Percentiles rank a stretch among this genome's conserved stretches.
Evolutionary conservation across 2,888 invertebrate species (phyloP).

Genomic region (Electrophaes corylata): DNA sequence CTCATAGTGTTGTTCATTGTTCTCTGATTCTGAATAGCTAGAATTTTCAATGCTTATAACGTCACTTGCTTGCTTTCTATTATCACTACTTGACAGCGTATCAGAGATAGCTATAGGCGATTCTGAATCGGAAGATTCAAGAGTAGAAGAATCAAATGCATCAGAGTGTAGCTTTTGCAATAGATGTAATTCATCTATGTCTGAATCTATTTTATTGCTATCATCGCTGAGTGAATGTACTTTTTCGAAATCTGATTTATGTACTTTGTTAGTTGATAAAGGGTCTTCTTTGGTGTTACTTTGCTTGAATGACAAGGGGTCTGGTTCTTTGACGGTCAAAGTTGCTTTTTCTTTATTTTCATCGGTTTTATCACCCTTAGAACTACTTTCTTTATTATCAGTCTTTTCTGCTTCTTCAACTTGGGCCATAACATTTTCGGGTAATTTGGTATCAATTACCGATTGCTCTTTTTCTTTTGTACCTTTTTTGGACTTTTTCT

Average conservation of each 20-base stretch:
- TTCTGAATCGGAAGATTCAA: constrained; percentile 64
- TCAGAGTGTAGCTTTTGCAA: constrained; percentile 68
- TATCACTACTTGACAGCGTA: constrained; percentile 57
- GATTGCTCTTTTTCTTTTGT: constrained; percentile 40
- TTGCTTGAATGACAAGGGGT: not conserved
- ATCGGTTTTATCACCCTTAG: not conserved
- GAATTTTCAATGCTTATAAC: constrained; percentile 78
- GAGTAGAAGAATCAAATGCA: constrained; percentile 55
- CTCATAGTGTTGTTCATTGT: constrained; percentile 36
- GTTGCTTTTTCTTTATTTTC: constrained; percentile 13
- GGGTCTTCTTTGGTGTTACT: constrained; percentile 4
- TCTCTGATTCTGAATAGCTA: constrained; percentile 71
- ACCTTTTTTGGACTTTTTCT: constrained; percentile 60
- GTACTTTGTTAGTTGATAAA: not conserved
- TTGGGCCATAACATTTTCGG: constrained; percentile 22
- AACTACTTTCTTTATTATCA: constrained; percentile 4
- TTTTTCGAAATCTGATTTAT: constrained; percentile 35
- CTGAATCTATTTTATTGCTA: constrained; percentile 59
- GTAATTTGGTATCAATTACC: constrained; percentile 12
- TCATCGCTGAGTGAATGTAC: constrained; percentile 55
- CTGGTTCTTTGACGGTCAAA: not conserved
- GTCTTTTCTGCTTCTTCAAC: constrained; percentile 23
- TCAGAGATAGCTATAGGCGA: constrained; percentile 69
- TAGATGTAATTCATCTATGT: constrained; percentile 70
- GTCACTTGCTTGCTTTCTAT: constrained; percentile 48